Conservation (phyloP, 2,113 vertebrate genomes). For the Rhinopomastus cyanomelas region DNA sequence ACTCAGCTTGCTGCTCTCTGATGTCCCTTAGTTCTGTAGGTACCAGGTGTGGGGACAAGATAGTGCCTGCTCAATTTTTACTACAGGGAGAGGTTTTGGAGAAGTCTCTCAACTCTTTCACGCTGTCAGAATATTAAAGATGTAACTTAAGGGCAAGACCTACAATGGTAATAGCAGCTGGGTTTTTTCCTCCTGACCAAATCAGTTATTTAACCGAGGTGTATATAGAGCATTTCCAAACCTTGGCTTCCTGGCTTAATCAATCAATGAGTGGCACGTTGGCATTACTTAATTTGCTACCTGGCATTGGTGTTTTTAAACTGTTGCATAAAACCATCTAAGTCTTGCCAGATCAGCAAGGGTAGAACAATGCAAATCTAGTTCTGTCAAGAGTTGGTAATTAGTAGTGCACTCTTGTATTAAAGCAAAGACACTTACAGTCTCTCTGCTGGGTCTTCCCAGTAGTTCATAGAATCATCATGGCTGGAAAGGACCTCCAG, state of each 20-base stretch:
- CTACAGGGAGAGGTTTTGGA: not conserved
- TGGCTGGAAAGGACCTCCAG: too few species aligned
- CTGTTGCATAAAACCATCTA: not conserved
- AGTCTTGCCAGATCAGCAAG: constrained; percentile 1
- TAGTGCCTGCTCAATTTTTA: not conserved
- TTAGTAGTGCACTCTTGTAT: not conserved
- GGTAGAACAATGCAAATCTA: not conserved
- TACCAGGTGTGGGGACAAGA: not conserved
- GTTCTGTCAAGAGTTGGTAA: not conserved
- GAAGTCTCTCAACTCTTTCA: not conserved
- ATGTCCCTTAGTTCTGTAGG: not conserved
- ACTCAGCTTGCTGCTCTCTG: not conserved
- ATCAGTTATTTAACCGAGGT: not conserved
- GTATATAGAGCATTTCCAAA: not conserved
- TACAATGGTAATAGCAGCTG: not conserved
- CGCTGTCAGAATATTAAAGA: not conserved
- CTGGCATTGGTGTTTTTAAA: constrained; percentile 4
- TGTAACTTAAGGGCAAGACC: not conserved
- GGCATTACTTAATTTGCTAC: constrained; percentile 11
- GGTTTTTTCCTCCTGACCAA: not conserved
- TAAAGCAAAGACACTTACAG: not conserved
- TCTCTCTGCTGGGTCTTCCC: not conserved
- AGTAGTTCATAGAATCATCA: too few species aligned
- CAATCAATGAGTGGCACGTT: not conserved
- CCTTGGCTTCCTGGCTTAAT: not conserved